Percentiles rank a stretch among this genome's conserved stretches.
phyloP scores from a whole-genome alignment of 1,140 invertebrate species.

The Apis cerana region DNA sequence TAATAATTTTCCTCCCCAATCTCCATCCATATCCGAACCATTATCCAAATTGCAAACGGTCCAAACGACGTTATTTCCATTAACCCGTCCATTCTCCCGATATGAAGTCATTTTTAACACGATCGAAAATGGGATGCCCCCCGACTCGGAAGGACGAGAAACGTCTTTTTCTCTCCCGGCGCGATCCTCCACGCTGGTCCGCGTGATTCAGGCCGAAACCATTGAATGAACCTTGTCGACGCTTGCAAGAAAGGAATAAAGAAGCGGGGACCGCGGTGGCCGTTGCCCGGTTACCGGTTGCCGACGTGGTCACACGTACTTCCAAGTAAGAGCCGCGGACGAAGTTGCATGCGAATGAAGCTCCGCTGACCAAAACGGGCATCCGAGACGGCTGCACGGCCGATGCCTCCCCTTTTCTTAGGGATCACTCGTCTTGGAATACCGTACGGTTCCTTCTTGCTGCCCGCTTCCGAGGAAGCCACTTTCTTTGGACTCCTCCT shows the following conservation, averaged over 20 bases:
- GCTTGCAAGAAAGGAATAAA: constrained; percentile 38
- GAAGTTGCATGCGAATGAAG: constrained; percentile 74
- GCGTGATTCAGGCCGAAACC: constrained; percentile 34
- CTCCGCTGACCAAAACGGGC: constrained; percentile 65
- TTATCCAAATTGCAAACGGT: no score
- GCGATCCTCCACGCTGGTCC: neutral
- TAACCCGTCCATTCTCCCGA: no score
- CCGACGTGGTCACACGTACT: constrained; percentile 62
- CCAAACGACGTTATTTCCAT: no score
- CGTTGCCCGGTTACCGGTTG: constrained; percentile 53
- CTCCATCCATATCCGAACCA: no score
- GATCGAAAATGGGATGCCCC: neutral
- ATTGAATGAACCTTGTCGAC: constrained; percentile 47
- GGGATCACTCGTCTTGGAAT: constrained; percentile 63
- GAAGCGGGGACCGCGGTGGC: constrained; percentile 27
- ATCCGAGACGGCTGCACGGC: constrained; percentile 52
- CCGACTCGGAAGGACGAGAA: neutral
- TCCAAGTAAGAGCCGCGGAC: constrained; percentile 68
- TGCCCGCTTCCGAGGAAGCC: constrained; percentile 63
- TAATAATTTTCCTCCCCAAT: no score
- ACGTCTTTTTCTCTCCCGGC: no score
- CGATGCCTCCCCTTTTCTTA: constrained; percentile 65
- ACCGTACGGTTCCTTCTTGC: constrained; percentile 65
- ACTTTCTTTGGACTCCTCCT: constrained; percentile 56
- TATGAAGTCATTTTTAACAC: neutral